phyloP scores from a whole-genome alignment of 2,113 vertebrate species.

The Oxygymnocypris stewartii region DNA sequence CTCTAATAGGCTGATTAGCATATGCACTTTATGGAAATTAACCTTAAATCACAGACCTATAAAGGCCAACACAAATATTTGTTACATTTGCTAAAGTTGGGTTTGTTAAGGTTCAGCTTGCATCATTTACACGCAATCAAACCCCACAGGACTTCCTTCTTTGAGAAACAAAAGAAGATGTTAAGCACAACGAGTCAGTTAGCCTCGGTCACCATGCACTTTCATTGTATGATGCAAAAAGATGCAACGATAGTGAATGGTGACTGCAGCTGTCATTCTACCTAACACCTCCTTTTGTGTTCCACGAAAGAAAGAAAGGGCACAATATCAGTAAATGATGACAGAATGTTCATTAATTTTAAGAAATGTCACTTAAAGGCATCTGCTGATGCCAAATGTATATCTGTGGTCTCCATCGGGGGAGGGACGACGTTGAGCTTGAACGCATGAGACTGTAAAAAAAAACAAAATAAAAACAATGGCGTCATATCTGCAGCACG shows the following conservation, averaged over 20 bases:
- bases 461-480: slow-evolving; percentile 18
- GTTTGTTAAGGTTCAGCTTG: not conserved
- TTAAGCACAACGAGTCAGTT: not conserved
- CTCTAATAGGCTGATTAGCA: not conserved
- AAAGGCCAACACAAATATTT: not conserved
- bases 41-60: not conserved
- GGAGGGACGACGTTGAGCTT: not conserved
- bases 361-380: not conserved
- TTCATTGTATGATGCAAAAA: slow-evolving; percentile 12
- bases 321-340: not conserved
- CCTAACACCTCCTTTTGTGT: not conserved
- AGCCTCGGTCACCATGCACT: not conserved
- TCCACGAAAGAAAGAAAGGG: not conserved
- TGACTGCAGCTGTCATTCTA: not conserved
- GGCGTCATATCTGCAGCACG: slow-evolving; percentile 33
- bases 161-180: not conserved
- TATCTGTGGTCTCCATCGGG: not conserved
- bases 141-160: not conserved
- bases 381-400: not conserved
- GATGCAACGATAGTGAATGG: not conserved
- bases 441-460: slow-evolving; percentile 2
- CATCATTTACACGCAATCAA: not conserved
- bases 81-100: not conserved
- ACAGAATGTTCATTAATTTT: not conserved
- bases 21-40: not conserved